Evolutionary conservation across 2,888 invertebrate species (phyloP), one percentile per base, ranked within the genome.

Genomic region (Idaea straminata): DNA sequence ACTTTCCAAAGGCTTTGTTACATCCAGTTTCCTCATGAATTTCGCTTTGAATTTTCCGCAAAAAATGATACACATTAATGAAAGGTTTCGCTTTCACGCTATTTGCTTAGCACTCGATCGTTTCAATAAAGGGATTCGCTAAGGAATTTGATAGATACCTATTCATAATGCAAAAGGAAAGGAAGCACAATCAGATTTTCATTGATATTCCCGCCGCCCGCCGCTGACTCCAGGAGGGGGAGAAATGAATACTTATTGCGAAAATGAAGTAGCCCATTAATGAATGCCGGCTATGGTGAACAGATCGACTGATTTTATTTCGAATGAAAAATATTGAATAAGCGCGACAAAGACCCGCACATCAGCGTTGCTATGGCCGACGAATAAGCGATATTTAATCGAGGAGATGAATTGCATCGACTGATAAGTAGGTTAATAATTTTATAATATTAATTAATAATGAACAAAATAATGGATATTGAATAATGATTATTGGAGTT

Each of bases 221-320:
- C 70, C 67, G 70, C 63, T 64, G 71, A 63, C 67, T 61, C 64
- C 69, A 75, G 76, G 73, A 77, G 75, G 76, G 76, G 82, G 79
- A 80, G 88, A 86, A 88, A 89, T 89, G 90, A 91, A 91, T 90
- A 90, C 91, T 91, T 91, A 91, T 91, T 91, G 89, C 88, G 87
- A 88, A 88, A 89, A 90, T 88, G 90, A 89, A 88, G 84, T 86
- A 82, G 72, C 73, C 80, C 80, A 88, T 88, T 91, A 91, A 89
- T 89, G 88, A 89, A 84, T 81, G 81, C 79, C 77, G 80, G 77
- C 82, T 84, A 80, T 83, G 25, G 75, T 80, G 82, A 85, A 85
- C 82, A 85, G 84, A 82, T 84, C 84, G 78, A 75, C 82, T 81
- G 47, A 47, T 47, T 47, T 47, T 13, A 47, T 47, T 47, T 4